Base-by-base conservation (phyloP, 2,888 invertebrate genomes). In the Eupithecia vulgata region DNA sequence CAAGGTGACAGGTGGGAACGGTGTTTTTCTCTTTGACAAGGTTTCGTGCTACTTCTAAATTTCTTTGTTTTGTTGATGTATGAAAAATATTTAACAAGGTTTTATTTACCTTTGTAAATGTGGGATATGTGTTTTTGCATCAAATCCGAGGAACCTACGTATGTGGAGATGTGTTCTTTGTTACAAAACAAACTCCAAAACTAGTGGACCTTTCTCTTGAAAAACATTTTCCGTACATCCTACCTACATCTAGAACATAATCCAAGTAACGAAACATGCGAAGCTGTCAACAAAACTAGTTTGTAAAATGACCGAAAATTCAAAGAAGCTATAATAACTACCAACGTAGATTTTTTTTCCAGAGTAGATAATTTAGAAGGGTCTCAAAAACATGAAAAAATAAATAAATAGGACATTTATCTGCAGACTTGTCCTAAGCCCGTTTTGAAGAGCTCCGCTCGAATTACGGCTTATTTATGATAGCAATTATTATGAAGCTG, bases 1-100 rank as follows among this genome's bases (percentile, higher is more conserved):
- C 61, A 13, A 34, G 34, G 30, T 61, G 66, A 48, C 69, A 61
- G 61, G 48, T 67, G 70, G 57, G 57, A 52, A n/a, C 48, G 21
- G 5, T 52, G n/a, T 5, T 57, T 10, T 57, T 12, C 57, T 12
- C 25, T 21, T 25, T 57, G 5, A 13, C 57, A 25, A 5, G 57
- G 57, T 57, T 52, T 57, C 57, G 5, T 21, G 21, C 5, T 57
- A 21, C 21, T 25, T 57, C 57, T 25, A 5, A 13, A 25, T 30
- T 52, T 12, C 5, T 25, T 57, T 57, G 21, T 25, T 57, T 57
- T 5, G 12, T 25, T 57, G 5, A 25, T 25, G 5, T 25, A 25
- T 57, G 21, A 57, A 13, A 52, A 21, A 52, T 4, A n/a, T 21
- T 52, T 10, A 7, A 21, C 21, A 52, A 52, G 6, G n/a, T n/a